Percentiles rank a stretch among this genome's conserved stretches.
Evolutionary conservation across 2,888 invertebrate species (phyloP).

Genomic region (Hydriomena furcata): DNA sequence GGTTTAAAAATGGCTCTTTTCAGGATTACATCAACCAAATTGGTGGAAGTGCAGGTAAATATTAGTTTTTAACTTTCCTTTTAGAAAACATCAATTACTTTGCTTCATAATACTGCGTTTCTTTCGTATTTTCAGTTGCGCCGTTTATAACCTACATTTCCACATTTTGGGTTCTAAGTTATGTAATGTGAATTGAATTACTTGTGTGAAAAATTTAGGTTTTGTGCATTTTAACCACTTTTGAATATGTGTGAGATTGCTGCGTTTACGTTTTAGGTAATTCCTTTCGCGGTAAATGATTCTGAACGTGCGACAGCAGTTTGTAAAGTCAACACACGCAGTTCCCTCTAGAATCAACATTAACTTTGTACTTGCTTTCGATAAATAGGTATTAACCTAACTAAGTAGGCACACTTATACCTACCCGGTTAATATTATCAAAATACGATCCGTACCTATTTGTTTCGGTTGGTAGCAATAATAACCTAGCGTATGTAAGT

Average conservation of each 20-base stretch:
- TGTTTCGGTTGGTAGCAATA: too few relatives aligned
- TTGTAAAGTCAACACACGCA: not conserved
- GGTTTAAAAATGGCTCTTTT: slow-evolving; percentile 85
- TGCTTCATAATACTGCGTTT: slow-evolving; percentile 1
- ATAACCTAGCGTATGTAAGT: too few relatives aligned
- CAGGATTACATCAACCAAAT: slow-evolving; percentile 85
- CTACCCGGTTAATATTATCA: too few relatives aligned
- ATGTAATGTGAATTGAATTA: slow-evolving; percentile 62
- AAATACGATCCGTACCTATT: too few relatives aligned
- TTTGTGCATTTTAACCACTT: too few relatives aligned
- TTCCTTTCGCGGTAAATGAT: too few relatives aligned
- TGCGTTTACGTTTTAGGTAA: too few relatives aligned
- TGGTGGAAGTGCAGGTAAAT: slow-evolving; percentile 85
- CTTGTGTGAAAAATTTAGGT: slow-evolving; percentile 32
- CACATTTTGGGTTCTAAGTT: slow-evolving; percentile 54
- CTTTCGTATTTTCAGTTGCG: slow-evolving; percentile 7
- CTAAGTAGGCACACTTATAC: too few relatives aligned
- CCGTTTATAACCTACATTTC: slow-evolving; percentile 54
- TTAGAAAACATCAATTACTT: not conserved
- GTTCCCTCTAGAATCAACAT: too few relatives aligned
- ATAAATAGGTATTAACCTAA: too few relatives aligned
- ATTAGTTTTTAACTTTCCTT: not conserved
- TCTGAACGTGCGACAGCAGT: not conserved
- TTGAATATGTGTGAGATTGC: too few relatives aligned
- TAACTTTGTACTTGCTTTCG: too few relatives aligned